Evolutionary conservation across 2,113 vertebrate species (phyloP), one percentile per base, ranked within the genome.

Genomic region (Lampris megalopsis): DNA sequence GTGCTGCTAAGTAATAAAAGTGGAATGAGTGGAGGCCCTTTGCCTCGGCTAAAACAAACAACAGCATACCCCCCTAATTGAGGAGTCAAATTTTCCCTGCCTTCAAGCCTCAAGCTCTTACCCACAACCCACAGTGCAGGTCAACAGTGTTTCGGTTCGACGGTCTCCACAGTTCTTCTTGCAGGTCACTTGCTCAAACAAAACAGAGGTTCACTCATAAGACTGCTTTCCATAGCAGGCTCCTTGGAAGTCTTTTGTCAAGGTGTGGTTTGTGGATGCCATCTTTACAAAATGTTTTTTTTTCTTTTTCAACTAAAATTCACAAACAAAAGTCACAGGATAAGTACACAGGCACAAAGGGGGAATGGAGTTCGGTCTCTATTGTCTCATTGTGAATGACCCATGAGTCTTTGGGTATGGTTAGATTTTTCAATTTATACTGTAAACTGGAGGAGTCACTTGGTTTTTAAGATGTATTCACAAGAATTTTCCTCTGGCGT

Each of bases 71-170:
- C 42, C 52, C n/a, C 53, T 10, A 6, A n/a, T 13, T 73, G 69
- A 87, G 77, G 64, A 83, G 73, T 75, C 24, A 58, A 47, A 10
- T 49, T 41, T 74, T 61, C 69, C 43, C 56, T 61, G 40, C 48
- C 62, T 53, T 63, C 74, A 61, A 50, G 59, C 48, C 57, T 54
- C 69, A 63, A 63, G 66, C 58, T 38, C 60, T 61, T 71, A 68
- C 77, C 77, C 60, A 50, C 40, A 56, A 86, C 87, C 83, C 92
- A 94, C 92, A 92, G 92, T 92, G 92, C 90, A 84, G 90, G 91
- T 94, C 91, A 89, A 94, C 91, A 94, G 93, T 94, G 91, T 90
- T 86, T 82, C 84, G 93, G 93, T 94, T 92, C 76, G 81, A 75
- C 53, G 87, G 80, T 89, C 75, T 88, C 84, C 88, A 91, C 84